Evolutionary conservation across 2,113 vertebrate species (phyloP).

Genomic region (Pteruthius melanotis): DNA sequence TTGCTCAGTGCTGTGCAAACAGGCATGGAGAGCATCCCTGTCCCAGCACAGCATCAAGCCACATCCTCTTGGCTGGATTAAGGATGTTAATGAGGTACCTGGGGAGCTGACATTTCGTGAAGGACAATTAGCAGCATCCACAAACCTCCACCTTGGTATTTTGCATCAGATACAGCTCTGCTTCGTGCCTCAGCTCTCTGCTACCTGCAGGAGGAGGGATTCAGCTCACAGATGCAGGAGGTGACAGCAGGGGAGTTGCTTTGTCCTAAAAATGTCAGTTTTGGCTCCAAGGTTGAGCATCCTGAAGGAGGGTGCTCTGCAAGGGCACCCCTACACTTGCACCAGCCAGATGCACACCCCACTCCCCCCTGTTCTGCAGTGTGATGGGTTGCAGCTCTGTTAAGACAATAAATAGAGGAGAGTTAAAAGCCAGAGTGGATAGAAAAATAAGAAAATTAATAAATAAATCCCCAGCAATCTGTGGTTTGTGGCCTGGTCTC

Average conservation of each 20-base stretch:
- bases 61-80: not conserved
- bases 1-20: not conserved
- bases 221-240: not conserved
- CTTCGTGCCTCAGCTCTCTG: not conserved
- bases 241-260: not conserved
- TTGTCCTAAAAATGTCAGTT: not conserved
- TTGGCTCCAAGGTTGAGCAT: not conserved
- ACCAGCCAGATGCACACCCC: rapidly evolving
- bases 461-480: not conserved
- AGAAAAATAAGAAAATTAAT: not conserved
- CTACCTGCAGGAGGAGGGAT: not conserved
- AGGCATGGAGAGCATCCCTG: not conserved
- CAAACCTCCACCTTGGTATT: not conserved
- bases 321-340: not conserved
- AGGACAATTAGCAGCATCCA: not conserved
- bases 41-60: not conserved
- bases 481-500: not conserved
- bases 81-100: conserved; percentile 4
- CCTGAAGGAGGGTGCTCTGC: not conserved
- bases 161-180: not conserved
- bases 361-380: not conserved
- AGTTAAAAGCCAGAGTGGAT: not conserved
- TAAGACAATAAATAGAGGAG: not conserved
- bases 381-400: not conserved
- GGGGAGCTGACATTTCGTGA: conserved; percentile 24